These are phyloP conservation scores for Stichodactyla mertensii DNA, from an alignment of 64 coral and sea anemone genomes.

Conservation along the genomic window DNA sequence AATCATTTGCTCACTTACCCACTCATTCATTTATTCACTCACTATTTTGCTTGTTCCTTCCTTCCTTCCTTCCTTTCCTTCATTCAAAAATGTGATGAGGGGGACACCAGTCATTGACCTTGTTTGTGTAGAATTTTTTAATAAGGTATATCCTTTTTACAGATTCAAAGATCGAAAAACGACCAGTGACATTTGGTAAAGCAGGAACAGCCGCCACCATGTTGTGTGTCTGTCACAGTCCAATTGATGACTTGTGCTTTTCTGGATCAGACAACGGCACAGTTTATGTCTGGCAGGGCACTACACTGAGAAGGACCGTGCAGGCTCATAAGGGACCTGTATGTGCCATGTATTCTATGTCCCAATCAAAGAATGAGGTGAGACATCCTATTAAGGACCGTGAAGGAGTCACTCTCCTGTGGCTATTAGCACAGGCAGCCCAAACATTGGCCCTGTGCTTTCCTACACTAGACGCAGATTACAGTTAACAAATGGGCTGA, in stretches of 20 bases:
- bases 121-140: too few species aligned
- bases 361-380: constrained; percentile 78
- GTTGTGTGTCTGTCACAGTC: constrained; percentile 96
- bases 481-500: too few species aligned
- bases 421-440: too few species aligned
- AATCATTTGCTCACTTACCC: too few species aligned
- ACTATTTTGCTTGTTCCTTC: too few species aligned
- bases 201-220: constrained; percentile 85
- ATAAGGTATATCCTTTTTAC: not conserved
- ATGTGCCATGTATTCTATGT: constrained; percentile 85
- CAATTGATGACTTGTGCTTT: constrained; percentile 91
- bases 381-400: not conserved
- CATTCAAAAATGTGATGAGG: too few species aligned
- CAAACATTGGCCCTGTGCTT: too few species aligned
- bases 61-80: too few species aligned
- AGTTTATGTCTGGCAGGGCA: constrained; percentile 89
- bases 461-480: too few species aligned
- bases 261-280: constrained; percentile 78
- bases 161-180: constrained; percentile 81
- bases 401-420: not conserved
- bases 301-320: constrained; percentile 76
- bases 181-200: constrained; percentile 96
- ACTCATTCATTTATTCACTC: too few species aligned
- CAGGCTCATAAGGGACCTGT: constrained; percentile 89
- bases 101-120: too few species aligned